Conservation (phyloP, 2,888 invertebrate species). For the Rosalia funebris region DNA sequence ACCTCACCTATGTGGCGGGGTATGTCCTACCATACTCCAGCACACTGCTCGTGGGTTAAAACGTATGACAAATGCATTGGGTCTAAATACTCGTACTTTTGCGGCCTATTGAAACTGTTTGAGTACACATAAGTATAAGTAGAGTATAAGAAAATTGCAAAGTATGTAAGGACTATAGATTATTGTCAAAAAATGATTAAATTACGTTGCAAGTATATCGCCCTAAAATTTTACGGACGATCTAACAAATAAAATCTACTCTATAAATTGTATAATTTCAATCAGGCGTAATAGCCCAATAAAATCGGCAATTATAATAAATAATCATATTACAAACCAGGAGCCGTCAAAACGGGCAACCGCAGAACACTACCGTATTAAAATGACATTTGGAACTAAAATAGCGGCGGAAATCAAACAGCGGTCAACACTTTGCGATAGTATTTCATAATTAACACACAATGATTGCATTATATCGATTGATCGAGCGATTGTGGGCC, state of each 20-base stretch:
- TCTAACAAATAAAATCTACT: slow-evolving; percentile 19
- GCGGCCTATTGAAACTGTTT: too few relatives aligned
- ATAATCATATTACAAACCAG: slow-evolving; percentile 56
- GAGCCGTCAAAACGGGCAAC: slow-evolving; percentile 56
- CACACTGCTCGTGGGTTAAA: too few relatives aligned
- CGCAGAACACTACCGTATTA: slow-evolving; percentile 56
- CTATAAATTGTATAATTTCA: slow-evolving; percentile 52
- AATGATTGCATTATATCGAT: slow-evolving; percentile 62
- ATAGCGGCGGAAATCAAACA: slow-evolving; percentile 60
- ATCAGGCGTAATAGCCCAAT: slow-evolving; percentile 52
- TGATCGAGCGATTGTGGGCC: slow-evolving; percentile 56
- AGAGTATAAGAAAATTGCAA: too few relatives aligned
- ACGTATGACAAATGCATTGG: too few relatives aligned
- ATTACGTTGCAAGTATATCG: too few relatives aligned
- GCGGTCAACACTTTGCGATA: slow-evolving; percentile 61
- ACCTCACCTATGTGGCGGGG: too few relatives aligned
- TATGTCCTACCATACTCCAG: too few relatives aligned
- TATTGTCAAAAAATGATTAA: too few relatives aligned
- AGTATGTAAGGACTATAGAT: too few relatives aligned
- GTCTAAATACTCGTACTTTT: too few relatives aligned
- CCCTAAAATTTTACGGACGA: not conserved
- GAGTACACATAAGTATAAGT: too few relatives aligned
- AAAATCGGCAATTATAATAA: slow-evolving; percentile 58
- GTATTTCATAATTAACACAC: slow-evolving; percentile 62
- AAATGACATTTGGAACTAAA: slow-evolving; percentile 60